Conservation (phyloP, 2,113 vertebrate genomes). For the Loxodonta africana region DNA sequence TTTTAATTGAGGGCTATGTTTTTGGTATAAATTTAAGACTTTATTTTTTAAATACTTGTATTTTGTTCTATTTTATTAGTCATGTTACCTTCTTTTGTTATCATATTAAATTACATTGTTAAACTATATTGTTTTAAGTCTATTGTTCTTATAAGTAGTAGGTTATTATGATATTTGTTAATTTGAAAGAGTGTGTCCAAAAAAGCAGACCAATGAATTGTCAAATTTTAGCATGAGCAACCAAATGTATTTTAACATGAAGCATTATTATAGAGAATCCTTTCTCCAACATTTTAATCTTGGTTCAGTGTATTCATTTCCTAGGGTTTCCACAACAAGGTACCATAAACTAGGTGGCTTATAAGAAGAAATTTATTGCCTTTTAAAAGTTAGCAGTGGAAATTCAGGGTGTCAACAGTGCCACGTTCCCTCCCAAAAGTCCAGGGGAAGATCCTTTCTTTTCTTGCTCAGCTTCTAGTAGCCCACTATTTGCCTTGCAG, state of each 20-base stretch:
- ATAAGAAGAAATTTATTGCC: background rate
- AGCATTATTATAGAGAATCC: background rate
- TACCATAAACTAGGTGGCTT: background rate
- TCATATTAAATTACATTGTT: background rate
- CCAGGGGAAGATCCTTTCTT: background rate
- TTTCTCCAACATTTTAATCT: background rate
- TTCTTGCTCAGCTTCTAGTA: background rate
- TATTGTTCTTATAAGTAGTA: background rate
- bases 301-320: background rate
- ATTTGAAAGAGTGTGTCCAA: background rate
- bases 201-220: background rate
- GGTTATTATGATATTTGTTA: background rate
- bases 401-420: too few species aligned
- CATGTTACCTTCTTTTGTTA: background rate
- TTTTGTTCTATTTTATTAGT: background rate
- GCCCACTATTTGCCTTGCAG: background rate
- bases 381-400: background rate
- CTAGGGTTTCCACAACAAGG: background rate
- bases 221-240: background rate
- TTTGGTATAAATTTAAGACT: background rate
- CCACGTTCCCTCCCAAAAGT: too few species aligned
- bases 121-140: background rate
- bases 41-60: background rate
- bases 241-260: background rate
- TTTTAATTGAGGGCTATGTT: background rate